Evolutionary conservation across 2,113 vertebrate genomes (phyloP), one percentile per base, ranked within the genome.

Genomic region (Myotis brandtii): DNA sequence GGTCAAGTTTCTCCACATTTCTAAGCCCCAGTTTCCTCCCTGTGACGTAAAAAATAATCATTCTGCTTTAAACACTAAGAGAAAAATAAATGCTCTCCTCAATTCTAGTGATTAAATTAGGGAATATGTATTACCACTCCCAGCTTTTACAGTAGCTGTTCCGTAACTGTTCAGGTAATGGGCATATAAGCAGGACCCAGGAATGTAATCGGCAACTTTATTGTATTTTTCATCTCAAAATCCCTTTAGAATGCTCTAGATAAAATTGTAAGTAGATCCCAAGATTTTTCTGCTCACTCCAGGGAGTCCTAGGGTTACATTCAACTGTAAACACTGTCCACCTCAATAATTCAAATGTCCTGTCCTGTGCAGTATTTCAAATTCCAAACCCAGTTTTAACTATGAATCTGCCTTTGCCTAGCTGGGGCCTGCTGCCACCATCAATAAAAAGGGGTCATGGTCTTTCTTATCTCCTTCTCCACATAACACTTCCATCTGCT

Each of bases 221-320:
- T 94, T 87, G 81, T 86, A 89, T 69, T 50, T 70, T 64, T 82
- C 40, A 82, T 23, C n/a, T 67, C 83, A 46, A 21, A 7, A 88
- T 82, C 87, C 40, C 12, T 96, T 83, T 89, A 77, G 54, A 89
- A 97, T 27, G 18, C 9, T 52, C 56, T 62, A 32, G 50, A n/a
- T 89, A 95, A 93, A 88, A 73, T n/a, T 64, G 87, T 66, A 85
- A 87, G 73, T 70, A 56, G 88, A 93, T 27, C 27, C 50, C 83
- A 93, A 91, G 67, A 64, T 37, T 93, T 72, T 88, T 85, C 83
- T 85, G 79, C n/a, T 80, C 59, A 32, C 27, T 59, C 46, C 56
- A 46, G 59, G 56, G 70, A 91, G 59, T 23, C 56, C 21, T 67
- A 23, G 27, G 43, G 14, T 95, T 88, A 88, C 46, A 37, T 48